phyloP scores from a whole-genome alignment of 2,888 invertebrate species.

The Unio pictorum region DNA sequence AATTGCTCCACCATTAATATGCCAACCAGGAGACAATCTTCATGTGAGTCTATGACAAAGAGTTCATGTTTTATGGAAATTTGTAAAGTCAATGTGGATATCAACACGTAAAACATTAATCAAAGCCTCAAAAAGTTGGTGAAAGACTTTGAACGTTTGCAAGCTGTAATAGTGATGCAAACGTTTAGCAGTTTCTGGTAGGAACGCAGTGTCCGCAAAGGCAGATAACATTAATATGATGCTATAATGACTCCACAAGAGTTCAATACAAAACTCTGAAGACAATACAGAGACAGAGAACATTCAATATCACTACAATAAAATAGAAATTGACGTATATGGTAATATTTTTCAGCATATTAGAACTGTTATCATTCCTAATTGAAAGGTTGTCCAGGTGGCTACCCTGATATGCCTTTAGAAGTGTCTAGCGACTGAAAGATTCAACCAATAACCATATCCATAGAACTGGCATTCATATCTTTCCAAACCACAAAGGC shows the following conservation, averaged over 20 bases:
- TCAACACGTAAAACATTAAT: conserved; percentile 1
- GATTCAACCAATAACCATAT: conserved; percentile 14
- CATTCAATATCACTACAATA: too few species aligned
- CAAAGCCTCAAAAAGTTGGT: background rate
- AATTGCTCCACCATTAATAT: background rate
- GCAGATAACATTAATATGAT: background rate
- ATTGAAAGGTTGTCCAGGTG: background rate
- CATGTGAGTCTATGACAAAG: background rate
- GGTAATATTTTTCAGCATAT: background rate
- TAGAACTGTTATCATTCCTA: conserved; percentile 4
- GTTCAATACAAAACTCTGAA: background rate
- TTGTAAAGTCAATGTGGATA: background rate
- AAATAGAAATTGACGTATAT: background rate
- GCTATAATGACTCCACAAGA: background rate
- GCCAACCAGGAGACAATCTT: background rate
- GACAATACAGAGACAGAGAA: too few species aligned
- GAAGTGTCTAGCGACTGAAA: background rate
- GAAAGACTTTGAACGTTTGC: conserved; percentile 5
- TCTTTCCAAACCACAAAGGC: conserved; percentile 4
- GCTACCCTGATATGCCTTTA: background rate
- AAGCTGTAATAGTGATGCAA: background rate
- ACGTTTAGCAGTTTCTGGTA: background rate
- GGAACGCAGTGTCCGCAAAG: background rate
- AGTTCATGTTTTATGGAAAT: background rate
- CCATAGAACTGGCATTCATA: conserved; percentile 3